These are phyloP conservation scores for Chouioia cunea DNA, from an alignment of 2,888 invertebrate species.

Conservation along the genomic window DNA sequence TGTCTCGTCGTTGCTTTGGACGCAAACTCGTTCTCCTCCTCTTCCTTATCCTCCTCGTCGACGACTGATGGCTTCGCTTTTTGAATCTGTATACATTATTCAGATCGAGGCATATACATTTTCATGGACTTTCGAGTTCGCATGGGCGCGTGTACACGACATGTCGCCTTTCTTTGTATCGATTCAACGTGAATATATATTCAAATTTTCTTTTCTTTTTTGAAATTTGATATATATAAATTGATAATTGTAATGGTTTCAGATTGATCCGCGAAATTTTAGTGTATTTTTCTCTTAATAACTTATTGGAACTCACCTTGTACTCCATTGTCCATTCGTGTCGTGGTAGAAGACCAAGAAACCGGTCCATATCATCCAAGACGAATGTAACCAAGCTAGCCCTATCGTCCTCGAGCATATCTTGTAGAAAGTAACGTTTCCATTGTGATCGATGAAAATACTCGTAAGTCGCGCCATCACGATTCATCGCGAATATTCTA, in stretches of 20 bases:
- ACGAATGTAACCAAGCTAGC: slow-evolving; percentile 47
- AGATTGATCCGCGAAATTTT: too few species aligned
- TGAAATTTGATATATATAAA: too few species aligned
- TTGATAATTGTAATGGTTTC: too few species aligned
- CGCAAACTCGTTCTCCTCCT: slow-evolving; percentile 1
- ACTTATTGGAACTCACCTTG: too few species aligned
- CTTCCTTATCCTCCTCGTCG: too few species aligned
- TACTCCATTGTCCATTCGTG: too few species aligned
- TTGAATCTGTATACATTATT: slow-evolving; percentile 40
- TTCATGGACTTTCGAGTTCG: background rate
- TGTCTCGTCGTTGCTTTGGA: slow-evolving; percentile 13
- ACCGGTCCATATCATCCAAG: too few species aligned
- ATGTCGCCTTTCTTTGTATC: background rate
- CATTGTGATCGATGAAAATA: slow-evolving; percentile 56
- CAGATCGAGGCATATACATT: slow-evolving; percentile 26
- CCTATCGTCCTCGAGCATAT: slow-evolving; percentile 45
- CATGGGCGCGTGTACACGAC: background rate
- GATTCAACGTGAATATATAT: too few species aligned
- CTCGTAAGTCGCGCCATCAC: slow-evolving; percentile 58
- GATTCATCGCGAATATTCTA: slow-evolving; percentile 59
- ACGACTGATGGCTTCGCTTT: slow-evolving; percentile 28
- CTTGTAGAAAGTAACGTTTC: slow-evolving; percentile 32
- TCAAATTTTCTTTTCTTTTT: too few species aligned
- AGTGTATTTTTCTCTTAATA: too few species aligned
- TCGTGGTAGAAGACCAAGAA: too few species aligned